Evolutionary conservation across 1,140 invertebrate genomes (phyloP).

Genomic region (Pachypeltis micranthus): DNA sequence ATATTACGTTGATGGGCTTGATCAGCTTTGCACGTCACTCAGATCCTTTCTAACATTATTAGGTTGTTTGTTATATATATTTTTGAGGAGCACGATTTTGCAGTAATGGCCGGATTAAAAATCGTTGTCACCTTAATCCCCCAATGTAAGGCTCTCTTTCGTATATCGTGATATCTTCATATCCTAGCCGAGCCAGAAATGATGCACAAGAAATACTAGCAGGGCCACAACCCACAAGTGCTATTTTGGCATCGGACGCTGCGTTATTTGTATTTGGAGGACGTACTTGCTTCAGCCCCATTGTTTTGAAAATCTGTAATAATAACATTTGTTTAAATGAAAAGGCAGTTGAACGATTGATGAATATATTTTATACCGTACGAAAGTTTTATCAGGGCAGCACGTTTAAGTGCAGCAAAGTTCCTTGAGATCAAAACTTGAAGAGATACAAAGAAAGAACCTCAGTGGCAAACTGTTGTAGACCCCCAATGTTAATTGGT

Average conservation of each 20-base stretch:
- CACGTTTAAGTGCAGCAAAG: too few relatives aligned
- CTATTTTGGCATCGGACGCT: conserved; percentile 64
- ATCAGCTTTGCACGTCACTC: too few relatives aligned
- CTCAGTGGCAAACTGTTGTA: conserved; percentile 96
- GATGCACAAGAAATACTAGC: conserved; percentile 95
- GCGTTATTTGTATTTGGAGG: conserved; percentile 48
- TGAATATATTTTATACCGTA: neutral
- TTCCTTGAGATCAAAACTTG: too few relatives aligned
- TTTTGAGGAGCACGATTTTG: too few relatives aligned
- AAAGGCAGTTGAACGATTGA: neutral
- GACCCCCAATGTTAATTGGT: conserved; percentile 93
- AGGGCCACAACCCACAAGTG: conserved; percentile 85
- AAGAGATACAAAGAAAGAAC: conserved; percentile 41
- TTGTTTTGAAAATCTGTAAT: conserved; percentile 77
- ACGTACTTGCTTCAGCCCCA: conserved; percentile 77
- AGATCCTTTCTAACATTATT: too few relatives aligned
- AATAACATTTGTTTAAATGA: neutral
- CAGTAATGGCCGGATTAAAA: too few relatives aligned
- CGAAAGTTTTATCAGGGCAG: neutral
- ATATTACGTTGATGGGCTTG: too few relatives aligned
- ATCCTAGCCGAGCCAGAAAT: conserved; percentile 85
- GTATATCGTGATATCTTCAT: conserved; percentile 82
- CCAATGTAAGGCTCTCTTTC: conserved; percentile 80
- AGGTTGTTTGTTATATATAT: too few relatives aligned
- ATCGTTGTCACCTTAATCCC: conserved; percentile 75